Conservation (phyloP, 2,888 invertebrate genomes). For the Cheiracanthium punctorium region DNA sequence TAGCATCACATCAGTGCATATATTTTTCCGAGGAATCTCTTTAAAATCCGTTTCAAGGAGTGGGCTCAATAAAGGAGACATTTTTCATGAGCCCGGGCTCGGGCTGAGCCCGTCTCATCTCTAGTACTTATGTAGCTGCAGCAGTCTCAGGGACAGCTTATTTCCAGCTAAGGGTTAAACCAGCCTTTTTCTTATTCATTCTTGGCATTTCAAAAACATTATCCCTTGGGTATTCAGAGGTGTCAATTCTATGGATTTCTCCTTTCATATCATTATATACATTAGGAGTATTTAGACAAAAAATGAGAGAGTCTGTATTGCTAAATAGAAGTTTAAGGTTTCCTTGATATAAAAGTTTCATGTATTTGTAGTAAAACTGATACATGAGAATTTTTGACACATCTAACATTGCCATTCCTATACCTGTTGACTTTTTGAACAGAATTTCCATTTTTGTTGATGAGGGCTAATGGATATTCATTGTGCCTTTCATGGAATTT, state of each 20-base stretch:
- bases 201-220: background rate
- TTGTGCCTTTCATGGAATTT: background rate
- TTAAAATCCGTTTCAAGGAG: too few species aligned
- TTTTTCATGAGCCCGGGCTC: too few species aligned
- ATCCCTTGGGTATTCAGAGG: background rate
- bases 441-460: background rate
- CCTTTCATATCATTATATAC: background rate
- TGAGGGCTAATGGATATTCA: background rate
- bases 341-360: too few species aligned
- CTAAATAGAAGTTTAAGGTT: too few species aligned
- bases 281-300: slow-evolving; percentile 66
- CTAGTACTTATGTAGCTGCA: too few species aligned
- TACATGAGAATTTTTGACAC: slow-evolving; percentile 73
- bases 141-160: too few species aligned
- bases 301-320: slow-evolving; percentile 63
- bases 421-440: slow-evolving; percentile 60
- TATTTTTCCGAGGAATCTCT: too few species aligned
- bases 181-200: slow-evolving; percentile 18
- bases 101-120: too few species aligned
- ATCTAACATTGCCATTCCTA: slow-evolving; percentile 73
- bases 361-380: too few species aligned
- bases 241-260: slow-evolving; percentile 14
- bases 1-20: too few species aligned
- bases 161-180: too few species aligned
- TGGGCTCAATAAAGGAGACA: too few species aligned